Percentiles rank a stretch among this genome's conserved stretches.
These are phyloP conservation scores for Drosophila kambysellisi DNA, from an alignment of 2,888 invertebrate genomes.

Conservation along the genomic window DNA sequence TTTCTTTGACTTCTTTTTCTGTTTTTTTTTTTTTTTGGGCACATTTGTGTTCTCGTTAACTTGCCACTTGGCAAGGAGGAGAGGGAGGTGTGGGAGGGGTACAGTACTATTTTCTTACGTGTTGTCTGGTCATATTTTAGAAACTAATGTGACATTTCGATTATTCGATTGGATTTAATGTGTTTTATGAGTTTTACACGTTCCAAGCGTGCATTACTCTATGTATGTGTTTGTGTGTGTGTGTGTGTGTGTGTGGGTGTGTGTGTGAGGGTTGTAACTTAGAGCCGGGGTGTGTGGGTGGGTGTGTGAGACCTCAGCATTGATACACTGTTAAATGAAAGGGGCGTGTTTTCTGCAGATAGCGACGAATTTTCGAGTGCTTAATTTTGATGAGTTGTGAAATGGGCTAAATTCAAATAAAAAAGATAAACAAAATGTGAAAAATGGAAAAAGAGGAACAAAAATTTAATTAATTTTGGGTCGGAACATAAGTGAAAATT, in stretches of 20 bases:
- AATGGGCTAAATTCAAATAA: background rate
- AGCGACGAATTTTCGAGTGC: slow-evolving; percentile 5
- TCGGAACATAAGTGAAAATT: no score
- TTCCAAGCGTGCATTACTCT: slow-evolving; percentile 41
- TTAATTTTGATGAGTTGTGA: slow-evolving; percentile 28
- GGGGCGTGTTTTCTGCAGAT: slow-evolving; percentile 42
- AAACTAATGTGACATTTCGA: slow-evolving; percentile 86
- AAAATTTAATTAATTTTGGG: background rate
- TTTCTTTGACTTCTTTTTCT: slow-evolving; percentile 32
- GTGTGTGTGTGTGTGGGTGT: slow-evolving; percentile 8
- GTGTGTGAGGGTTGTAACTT: slow-evolving; percentile 48
- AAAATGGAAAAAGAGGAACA: background rate
- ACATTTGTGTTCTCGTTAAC: slow-evolving; percentile 72
- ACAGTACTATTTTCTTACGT: slow-evolving; percentile 62
- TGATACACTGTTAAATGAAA: slow-evolving; percentile 54
- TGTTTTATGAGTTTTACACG: slow-evolving; percentile 84
- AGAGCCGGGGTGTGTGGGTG: slow-evolving; percentile 10
- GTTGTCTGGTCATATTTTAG: slow-evolving; percentile 84
- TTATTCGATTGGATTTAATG: slow-evolving; percentile 86
- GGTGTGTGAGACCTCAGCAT: slow-evolving; percentile 16
- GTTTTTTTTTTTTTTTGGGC: slow-evolving; percentile 41
- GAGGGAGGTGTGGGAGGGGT: background rate
- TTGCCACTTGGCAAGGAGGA: slow-evolving; percentile 1
- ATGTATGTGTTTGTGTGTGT: slow-evolving; percentile 11
- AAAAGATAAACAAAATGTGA: background rate